Evolutionary conservation across 2,888 invertebrate species (phyloP).

Genomic region (Stenurella melanura): DNA sequence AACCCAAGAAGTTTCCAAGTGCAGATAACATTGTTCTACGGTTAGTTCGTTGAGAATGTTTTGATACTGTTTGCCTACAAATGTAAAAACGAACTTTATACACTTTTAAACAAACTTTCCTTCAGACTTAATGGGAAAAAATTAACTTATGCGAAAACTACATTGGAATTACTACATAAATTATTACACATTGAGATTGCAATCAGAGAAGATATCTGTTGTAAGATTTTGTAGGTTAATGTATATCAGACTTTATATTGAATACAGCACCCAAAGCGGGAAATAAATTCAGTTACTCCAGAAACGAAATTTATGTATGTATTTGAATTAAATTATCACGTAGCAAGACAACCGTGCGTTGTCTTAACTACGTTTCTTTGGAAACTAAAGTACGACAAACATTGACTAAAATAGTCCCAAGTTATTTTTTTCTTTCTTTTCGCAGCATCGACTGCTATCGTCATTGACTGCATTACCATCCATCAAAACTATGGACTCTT

Average conservation of each 20-base stretch:
- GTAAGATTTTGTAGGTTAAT: background rate
- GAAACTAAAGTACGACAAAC: no score
- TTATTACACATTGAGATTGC: background rate
- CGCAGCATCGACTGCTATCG: no score
- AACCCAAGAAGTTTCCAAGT: background rate
- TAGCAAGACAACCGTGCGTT: no score
- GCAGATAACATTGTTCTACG: slow-evolving; percentile 16
- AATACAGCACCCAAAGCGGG: background rate
- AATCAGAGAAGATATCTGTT: background rate
- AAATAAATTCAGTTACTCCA: background rate
- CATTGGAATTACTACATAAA: background rate
- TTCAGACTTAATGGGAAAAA: background rate
- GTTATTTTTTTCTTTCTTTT: no score
- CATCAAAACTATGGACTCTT: no score
- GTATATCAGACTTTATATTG: background rate
- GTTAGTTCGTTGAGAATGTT: slow-evolving; percentile 10
- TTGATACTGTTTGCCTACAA: slow-evolving; percentile 14
- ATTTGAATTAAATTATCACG: no score
- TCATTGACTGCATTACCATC: no score
- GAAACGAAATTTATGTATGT: no score
- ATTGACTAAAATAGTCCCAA: no score
- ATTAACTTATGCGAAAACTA: slow-evolving; percentile 10
- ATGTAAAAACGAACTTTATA: slow-evolving; percentile 13
- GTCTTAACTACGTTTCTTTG: no score
- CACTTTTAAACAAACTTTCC: slow-evolving; percentile 10